Evolutionary conservation across 2,113 vertebrate species (phyloP).

Genomic region (Heloderma charlesbogerti): DNA sequence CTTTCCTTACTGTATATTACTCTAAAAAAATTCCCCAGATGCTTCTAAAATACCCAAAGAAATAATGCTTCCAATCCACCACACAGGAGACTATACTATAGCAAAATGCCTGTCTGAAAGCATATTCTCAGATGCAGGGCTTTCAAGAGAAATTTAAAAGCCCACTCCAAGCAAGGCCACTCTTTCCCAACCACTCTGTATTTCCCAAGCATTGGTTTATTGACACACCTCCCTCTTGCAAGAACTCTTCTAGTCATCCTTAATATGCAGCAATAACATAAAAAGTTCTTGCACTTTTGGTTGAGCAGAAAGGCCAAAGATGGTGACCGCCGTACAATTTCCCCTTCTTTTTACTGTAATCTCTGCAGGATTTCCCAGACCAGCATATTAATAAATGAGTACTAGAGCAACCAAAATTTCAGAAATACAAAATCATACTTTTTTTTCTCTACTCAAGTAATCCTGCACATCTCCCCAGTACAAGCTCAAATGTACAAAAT

Average conservation of each 20-base stretch:
- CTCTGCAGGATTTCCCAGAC: not conserved
- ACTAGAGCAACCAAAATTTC: no score
- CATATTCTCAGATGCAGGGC: not conserved
- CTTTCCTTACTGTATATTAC: not conserved
- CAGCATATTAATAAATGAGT: not conserved
- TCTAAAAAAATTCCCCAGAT: not conserved
- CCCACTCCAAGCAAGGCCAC: not conserved
- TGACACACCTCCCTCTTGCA: not conserved
- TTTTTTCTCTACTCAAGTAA: no score
- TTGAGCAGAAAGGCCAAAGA: not conserved
- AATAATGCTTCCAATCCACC: slow-evolving; percentile 34
- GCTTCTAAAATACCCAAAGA: not conserved
- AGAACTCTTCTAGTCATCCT: not conserved
- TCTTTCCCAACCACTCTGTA: not conserved
- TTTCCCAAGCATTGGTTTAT: not conserved
- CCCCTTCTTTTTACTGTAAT: not conserved
- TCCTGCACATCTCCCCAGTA: no score
- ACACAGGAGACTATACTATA: slow-evolving; percentile 7
- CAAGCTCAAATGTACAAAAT: no score
- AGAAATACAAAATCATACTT: no score
- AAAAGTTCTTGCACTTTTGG: not conserved
- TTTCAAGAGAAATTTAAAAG: not conserved
- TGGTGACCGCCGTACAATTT: not conserved
- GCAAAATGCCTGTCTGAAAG: not conserved
- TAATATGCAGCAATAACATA: not conserved